Evolutionary conservation across 2,113 vertebrate species (phyloP).

Genomic region (Cryptoleucopteryx plumbea): DNA sequence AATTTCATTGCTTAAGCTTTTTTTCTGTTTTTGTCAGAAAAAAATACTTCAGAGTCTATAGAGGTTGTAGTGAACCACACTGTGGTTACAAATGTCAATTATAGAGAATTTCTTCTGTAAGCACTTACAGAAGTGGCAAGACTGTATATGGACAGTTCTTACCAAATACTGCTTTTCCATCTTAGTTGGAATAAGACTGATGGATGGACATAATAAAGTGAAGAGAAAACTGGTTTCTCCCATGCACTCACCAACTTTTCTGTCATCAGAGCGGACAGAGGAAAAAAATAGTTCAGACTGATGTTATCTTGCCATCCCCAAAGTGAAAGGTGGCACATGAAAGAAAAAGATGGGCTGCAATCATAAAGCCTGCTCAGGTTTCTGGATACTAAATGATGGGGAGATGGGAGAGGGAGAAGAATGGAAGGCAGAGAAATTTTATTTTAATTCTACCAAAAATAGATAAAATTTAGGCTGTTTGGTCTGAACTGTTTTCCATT

Average conservation of each 20-base stretch:
- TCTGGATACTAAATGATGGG: background rate
- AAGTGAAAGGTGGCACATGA: background rate
- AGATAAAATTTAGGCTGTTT: background rate
- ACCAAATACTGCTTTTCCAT: background rate
- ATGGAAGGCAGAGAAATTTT: background rate
- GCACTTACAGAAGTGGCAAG: background rate
- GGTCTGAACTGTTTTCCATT: background rate
- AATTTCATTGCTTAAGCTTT: background rate
- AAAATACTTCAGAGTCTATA: background rate
- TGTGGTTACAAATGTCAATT: background rate
- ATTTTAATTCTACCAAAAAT: background rate
- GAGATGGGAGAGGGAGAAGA: background rate
- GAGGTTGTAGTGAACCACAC: background rate
- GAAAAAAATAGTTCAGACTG: background rate
- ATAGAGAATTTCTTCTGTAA: background rate
- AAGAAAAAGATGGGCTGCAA: background rate
- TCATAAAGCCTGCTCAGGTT: background rate
- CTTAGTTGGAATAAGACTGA: background rate
- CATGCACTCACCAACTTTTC: background rate
- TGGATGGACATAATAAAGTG: background rate
- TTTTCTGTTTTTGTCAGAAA: background rate
- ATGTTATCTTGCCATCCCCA: background rate
- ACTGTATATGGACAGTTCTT: background rate
- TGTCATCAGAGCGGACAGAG: background rate
- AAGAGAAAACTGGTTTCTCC: background rate